These are phyloP conservation scores for Prosapia bicincta DNA, from an alignment of 2,888 invertebrate species.

Conservation along the genomic window DNA sequence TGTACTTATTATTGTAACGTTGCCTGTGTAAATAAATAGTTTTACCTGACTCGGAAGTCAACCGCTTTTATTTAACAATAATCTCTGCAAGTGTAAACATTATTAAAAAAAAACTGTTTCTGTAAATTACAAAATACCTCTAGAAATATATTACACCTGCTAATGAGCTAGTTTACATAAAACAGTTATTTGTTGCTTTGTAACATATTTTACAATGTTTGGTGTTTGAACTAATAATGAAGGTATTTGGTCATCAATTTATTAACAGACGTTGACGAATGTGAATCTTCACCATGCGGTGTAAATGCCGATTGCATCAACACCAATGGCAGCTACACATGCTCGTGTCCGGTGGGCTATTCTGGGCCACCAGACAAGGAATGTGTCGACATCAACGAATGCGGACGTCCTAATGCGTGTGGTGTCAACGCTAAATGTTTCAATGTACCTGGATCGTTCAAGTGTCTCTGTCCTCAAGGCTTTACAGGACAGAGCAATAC, in stretches of 20 bases:
- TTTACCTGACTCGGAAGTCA: no score
- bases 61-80: no score
- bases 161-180: not conserved
- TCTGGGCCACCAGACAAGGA: conserved; percentile 53
- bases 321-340: conserved; percentile 70
- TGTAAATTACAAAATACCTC: no score
- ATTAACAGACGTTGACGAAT: conserved; percentile 69
- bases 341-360: conserved; percentile 69
- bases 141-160: no score
- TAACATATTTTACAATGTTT: conserved; percentile 1
- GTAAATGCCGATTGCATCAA: conserved; percentile 69
- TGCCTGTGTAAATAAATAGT: no score
- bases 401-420: conserved; percentile 62
- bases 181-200: not conserved
- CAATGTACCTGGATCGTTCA: conserved; percentile 76
- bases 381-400: conserved; percentile 73
- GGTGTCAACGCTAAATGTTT: conserved; percentile 75
- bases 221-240: conserved; percentile 12
- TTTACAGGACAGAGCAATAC: conserved; percentile 71
- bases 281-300: conserved; percentile 63
- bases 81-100: no score
- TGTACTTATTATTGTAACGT: no score
- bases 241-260: conserved; percentile 26
- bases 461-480: conserved; percentile 71
- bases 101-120: no score